phyloP scores from a whole-genome alignment of 1,140 invertebrate species.

The Penaeus japonicus region DNA sequence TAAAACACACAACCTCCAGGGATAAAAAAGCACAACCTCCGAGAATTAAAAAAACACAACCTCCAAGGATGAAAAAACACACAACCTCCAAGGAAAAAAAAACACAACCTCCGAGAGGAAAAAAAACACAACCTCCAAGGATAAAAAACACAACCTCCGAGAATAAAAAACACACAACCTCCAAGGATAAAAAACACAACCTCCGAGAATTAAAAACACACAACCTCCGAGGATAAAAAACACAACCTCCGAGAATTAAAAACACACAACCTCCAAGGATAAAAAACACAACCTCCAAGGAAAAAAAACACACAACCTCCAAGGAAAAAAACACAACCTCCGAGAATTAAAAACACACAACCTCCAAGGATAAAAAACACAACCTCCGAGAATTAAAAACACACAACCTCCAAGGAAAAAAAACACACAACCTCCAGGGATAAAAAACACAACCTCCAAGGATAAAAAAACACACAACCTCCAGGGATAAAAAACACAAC shows the following conservation, averaged over 20 bases:
- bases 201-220: no score
- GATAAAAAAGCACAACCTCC: neutral
- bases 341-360: no score
- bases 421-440: no score
- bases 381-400: neutral
- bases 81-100: neutral
- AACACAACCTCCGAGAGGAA: neutral
- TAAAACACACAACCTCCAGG: neutral
- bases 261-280: neutral
- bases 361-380: neutral
- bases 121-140: neutral
- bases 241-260: neutral
- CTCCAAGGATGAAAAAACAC: no score
- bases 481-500: no score
- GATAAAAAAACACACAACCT: neutral
- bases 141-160: no score
- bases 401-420: neutral
- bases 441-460: neutral
- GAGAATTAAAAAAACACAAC: no score
- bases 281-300: no score
- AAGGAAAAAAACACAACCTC: no score
- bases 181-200: no score
- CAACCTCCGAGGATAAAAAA: neutral
- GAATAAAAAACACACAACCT: no score
- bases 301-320: no score